These are phyloP conservation scores for Hyperoplus immaculatus DNA, from an alignment of 2,797 vertebrate species.

Conservation along the genomic window DNA sequence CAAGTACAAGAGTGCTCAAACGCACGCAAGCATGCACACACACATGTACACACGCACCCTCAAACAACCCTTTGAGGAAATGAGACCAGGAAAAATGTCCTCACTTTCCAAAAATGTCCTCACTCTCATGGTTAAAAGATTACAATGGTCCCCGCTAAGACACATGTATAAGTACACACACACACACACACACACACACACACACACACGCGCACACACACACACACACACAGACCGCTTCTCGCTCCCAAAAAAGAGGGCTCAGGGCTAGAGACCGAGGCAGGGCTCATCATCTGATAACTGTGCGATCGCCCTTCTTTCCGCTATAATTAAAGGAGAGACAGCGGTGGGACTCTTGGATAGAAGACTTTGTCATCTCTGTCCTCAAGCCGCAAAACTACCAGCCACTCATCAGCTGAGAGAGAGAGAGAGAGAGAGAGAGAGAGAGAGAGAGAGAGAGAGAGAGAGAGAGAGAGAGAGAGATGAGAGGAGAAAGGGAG, in stretches of 20 bases:
- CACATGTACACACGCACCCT: slow-evolving; percentile 9
- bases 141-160: too few relatives aligned
- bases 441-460: not conserved
- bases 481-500: slow-evolving; percentile 28
- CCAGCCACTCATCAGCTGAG: slow-evolving; percentile 52
- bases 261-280: slow-evolving; percentile 42
- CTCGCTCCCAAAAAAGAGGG: slow-evolving; percentile 21
- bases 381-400: slow-evolving; percentile 54
- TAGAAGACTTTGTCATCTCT: slow-evolving; percentile 45
- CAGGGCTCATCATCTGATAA: slow-evolving; percentile 75
- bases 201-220: too few relatives aligned
- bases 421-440: not conserved
- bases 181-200: slow-evolving; percentile 14
- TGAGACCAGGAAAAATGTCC: too few relatives aligned
- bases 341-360: slow-evolving; percentile 39
- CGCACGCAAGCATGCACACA: not conserved
- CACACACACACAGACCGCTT: not conserved
- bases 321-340: slow-evolving; percentile 74
- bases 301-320: slow-evolving; percentile 23
- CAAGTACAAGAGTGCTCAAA: not conserved
- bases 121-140: too few relatives aligned
- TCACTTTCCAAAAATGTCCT: too few relatives aligned
- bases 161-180: not conserved
- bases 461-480: not conserved
- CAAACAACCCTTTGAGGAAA: too few relatives aligned